These are phyloP conservation scores for Mystacornis crossleyi DNA, from an alignment of 2,113 vertebrate genomes.

Conservation along the genomic window DNA sequence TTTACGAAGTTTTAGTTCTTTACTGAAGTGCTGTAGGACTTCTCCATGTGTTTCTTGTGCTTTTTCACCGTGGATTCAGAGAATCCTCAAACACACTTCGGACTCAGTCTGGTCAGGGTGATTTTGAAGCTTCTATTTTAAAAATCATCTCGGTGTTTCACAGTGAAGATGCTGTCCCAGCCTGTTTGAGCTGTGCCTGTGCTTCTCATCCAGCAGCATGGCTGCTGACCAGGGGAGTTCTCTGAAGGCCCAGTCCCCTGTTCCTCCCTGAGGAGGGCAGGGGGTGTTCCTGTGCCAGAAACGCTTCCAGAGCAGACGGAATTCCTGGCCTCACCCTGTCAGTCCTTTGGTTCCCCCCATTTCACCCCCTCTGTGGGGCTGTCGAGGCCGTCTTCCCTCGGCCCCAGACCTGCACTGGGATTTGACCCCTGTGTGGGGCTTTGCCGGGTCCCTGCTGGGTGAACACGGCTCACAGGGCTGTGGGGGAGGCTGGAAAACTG, in stretches of 20 bases:
- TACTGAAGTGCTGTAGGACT: neutral
- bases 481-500: neutral
- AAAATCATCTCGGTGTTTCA: neutral
- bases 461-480: neutral
- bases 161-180: neutral
- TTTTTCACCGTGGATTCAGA: neutral
- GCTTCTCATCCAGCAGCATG: neutral
- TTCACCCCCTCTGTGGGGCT: neutral
- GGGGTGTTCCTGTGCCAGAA: neutral
- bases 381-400: neutral
- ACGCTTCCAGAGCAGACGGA: neutral
- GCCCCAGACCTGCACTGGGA: neutral
- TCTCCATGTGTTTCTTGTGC: neutral
- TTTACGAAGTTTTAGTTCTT: neutral
- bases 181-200: neutral
- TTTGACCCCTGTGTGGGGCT: neutral
- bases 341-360: neutral
- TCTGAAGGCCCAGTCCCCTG: neutral
- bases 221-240: neutral
- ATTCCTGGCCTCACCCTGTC: neutral
- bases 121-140: neutral
- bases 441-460: neutral
- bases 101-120: neutral
- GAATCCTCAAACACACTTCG: neutral
- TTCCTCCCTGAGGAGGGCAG: neutral